A percentile compares a stretch with the other conserved stretches of the same genome.
These are phyloP conservation scores for Pelodytes ibericus DNA, from an alignment of 2,797 vertebrate species.

Conservation along the genomic window DNA sequence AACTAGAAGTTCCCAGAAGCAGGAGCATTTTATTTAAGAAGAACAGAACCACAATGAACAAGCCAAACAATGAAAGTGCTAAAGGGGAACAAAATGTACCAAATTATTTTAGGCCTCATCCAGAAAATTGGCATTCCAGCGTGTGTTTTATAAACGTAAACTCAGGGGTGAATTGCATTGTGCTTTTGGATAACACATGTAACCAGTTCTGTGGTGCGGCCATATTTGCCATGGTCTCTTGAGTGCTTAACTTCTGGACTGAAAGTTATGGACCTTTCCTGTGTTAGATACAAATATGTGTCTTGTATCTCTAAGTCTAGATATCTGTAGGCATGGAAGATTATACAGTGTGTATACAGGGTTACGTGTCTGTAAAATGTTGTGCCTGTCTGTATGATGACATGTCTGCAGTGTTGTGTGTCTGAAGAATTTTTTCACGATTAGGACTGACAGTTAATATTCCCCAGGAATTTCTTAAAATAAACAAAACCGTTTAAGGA, in stretches of 20 bases:
- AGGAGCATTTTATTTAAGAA: too few relatives aligned
- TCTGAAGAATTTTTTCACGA: neutral
- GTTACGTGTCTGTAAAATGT: neutral
- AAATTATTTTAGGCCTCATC: too few relatives aligned
- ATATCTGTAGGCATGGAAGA: neutral
- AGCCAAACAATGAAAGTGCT: too few relatives aligned
- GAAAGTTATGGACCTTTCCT: neutral
- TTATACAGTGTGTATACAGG: neutral
- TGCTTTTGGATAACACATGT: too few relatives aligned
- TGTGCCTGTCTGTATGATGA: neutral
- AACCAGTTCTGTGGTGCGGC: neutral
- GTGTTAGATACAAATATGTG: too few relatives aligned
- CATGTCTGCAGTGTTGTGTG: neutral
- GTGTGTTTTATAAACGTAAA: too few relatives aligned
- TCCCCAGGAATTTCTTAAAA: slow-evolving; percentile 31
- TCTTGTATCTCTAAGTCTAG: neutral
- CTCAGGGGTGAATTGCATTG: too few relatives aligned
- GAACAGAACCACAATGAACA: too few relatives aligned
- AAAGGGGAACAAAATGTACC: too few relatives aligned
- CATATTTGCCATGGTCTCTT: neutral
- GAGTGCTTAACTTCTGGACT: neutral
- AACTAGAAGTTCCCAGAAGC: too few relatives aligned
- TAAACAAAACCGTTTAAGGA: slow-evolving; percentile 38
- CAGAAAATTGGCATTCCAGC: too few relatives aligned
- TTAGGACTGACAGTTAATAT: neutral